Evolutionary conservation across 2,113 vertebrate genomes (phyloP).

Genomic region (Eurystomus gularis): DNA sequence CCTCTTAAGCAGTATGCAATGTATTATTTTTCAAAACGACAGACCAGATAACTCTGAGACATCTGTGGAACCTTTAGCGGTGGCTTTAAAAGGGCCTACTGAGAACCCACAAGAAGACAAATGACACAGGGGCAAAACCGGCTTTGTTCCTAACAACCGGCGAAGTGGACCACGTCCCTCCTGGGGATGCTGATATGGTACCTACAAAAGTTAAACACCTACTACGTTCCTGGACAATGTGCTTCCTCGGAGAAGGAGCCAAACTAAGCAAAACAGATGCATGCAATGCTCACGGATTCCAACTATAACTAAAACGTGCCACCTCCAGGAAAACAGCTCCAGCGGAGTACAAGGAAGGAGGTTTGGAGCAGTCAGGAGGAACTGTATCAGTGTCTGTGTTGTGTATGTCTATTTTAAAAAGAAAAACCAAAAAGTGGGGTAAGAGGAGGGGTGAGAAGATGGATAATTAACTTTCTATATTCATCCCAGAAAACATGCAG

Average conservation of each 20-base stretch:
- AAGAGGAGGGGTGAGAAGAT: not conserved
- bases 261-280: not conserved
- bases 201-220: not conserved
- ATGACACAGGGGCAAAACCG: not conserved
- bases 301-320: not conserved
- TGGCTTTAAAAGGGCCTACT: not conserved
- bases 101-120: not conserved
- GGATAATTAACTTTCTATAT: not conserved
- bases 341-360: not conserved
- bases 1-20: not conserved
- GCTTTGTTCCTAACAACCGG: not conserved
- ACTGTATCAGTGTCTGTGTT: not conserved
- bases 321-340: not conserved
- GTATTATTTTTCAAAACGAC: not conserved
- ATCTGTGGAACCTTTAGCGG: not conserved
- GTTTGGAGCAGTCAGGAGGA: not conserved
- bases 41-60: not conserved
- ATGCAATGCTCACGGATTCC: not conserved
- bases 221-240: not conserved
- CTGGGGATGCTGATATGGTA: not conserved
- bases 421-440: not conserved
- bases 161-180: not conserved
- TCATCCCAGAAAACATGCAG: not conserved
- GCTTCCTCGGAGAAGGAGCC: not conserved
- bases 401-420: not conserved